Evolutionary conservation across 2,113 vertebrate genomes (phyloP).

Genomic region (Rhineura floridana): DNA sequence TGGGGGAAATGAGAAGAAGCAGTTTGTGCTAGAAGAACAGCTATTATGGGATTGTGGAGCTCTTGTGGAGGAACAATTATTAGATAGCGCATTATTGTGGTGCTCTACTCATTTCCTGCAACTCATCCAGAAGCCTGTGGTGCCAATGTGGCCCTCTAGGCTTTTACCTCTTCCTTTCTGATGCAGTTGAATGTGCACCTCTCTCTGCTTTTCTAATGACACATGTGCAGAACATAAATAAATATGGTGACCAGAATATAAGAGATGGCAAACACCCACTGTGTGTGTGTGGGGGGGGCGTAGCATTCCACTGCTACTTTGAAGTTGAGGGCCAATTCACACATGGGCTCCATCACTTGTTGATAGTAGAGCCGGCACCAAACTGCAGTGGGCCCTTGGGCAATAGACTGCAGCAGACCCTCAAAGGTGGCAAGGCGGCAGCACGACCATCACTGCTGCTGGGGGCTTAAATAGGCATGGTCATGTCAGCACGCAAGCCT

Average conservation of each 20-base stretch:
- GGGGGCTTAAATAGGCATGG: too few relatives aligned
- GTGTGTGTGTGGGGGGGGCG: too few relatives aligned
- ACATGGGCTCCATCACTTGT: too few relatives aligned
- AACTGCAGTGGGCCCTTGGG: too few relatives aligned
- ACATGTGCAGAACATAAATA: neutral
- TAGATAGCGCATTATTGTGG: neutral
- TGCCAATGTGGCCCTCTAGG: neutral
- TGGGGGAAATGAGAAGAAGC: neutral
- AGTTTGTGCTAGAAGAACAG: neutral
- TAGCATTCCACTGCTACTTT: too few relatives aligned
- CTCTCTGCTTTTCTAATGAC: neutral
- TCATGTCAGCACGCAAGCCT: too few relatives aligned
- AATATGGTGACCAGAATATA: neutral
- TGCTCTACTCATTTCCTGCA: neutral
- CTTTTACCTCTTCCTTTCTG: neutral
- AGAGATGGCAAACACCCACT: neutral
- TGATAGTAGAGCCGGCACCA: too few relatives aligned
- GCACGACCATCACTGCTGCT: too few relatives aligned
- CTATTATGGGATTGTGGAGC: rapidly evolving
- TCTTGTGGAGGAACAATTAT: neutral
- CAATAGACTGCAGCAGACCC: too few relatives aligned
- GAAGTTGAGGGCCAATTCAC: too few relatives aligned
- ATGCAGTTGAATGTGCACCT: neutral
- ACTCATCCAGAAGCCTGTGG: neutral
- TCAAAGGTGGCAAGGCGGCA: too few relatives aligned